Conservation (phyloP, 2,888 invertebrate species). For the Sminthurinus aureus region DNA sequence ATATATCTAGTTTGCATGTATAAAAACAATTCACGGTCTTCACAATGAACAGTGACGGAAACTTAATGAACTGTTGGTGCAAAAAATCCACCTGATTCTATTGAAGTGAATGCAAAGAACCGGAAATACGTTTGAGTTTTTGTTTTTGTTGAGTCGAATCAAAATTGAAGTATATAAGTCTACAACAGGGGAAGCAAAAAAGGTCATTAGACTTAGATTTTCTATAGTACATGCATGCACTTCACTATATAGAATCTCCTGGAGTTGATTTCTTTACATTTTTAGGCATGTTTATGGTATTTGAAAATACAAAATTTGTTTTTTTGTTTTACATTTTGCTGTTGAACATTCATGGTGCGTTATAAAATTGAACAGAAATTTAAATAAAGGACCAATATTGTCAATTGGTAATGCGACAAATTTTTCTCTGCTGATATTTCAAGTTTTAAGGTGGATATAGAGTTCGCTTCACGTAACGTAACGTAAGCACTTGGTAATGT, state of each 20-base stretch:
- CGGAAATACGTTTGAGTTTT: slow-evolving; percentile 30
- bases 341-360: too few relatives aligned
- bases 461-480: too few relatives aligned
- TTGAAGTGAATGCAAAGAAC: slow-evolving; percentile 23
- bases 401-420: too few relatives aligned
- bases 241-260: neutral
- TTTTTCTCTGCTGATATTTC: too few relatives aligned
- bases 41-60: neutral
- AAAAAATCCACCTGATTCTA: slow-evolving; percentile 12
- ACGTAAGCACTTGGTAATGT: too few relatives aligned
- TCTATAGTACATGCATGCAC: neutral
- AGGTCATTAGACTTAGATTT: slow-evolving; percentile 15
- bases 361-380: too few relatives aligned
- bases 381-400: too few relatives aligned
- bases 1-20: slow-evolving; percentile 11
- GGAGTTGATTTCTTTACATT: neutral
- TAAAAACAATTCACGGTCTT: slow-evolving; percentile 17
- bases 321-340: too few relatives aligned
- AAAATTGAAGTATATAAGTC: neutral
- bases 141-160: neutral
- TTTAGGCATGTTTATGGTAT: too few relatives aligned
- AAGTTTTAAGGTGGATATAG: too few relatives aligned
- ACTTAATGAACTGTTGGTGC: slow-evolving; percentile 17
- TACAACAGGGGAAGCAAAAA: slow-evolving; percentile 5
- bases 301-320: too few relatives aligned